These are phyloP conservation scores for Carettochelys insculpta DNA, from an alignment of 2,113 vertebrate genomes.

Conservation along the genomic window DNA sequence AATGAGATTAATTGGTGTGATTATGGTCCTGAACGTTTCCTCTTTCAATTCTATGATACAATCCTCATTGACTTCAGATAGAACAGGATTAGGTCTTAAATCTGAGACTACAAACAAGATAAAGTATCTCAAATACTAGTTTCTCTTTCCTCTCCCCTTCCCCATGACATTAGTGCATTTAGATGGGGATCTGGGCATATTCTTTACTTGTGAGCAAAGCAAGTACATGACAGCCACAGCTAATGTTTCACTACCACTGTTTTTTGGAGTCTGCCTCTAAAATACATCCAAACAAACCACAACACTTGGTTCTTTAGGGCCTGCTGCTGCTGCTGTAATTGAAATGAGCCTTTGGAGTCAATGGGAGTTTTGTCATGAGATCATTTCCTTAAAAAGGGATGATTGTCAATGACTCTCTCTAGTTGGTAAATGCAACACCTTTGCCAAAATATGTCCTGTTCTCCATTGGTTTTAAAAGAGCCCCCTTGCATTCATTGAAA, in stretches of 20 bases:
- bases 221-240: neutral
- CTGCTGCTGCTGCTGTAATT: neutral
- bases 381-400: neutral
- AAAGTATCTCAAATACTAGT: neutral
- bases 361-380: neutral
- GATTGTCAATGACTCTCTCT: neutral
- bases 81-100: neutral
- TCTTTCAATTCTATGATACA: neutral
- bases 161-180: slow-evolving; percentile 13
- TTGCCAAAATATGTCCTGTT: neutral
- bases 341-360: neutral
- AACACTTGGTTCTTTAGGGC: neutral
- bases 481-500: neutral
- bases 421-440: neutral
- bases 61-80: neutral
- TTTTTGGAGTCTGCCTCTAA: neutral
- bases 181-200: neutral
- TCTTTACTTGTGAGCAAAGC: neutral
- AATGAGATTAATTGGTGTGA: neutral
- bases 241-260: neutral
- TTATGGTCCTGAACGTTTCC: neutral
- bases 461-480: neutral
- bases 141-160: neutral
- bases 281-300: neutral
- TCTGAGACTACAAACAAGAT: neutral